Percentiles rank a stretch among this genome's conserved stretches.
These are phyloP conservation scores for Drosophila ezoana DNA, from an alignment of 2,888 invertebrate genomes.

Conservation along the genomic window DNA sequence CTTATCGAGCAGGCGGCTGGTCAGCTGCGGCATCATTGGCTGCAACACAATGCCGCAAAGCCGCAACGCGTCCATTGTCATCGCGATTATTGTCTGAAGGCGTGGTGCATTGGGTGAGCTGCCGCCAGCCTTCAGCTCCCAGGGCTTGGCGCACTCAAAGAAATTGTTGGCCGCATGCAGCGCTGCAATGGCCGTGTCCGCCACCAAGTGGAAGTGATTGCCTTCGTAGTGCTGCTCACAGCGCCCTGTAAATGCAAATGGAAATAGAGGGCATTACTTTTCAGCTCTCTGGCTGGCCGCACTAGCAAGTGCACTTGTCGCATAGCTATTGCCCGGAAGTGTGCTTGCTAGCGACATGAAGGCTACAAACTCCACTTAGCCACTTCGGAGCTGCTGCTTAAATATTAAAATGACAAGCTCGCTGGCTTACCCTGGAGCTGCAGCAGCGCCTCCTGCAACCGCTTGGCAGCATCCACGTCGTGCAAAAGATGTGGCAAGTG, in stretches of 20 bases:
- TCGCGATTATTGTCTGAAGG: slow-evolving; percentile 90
- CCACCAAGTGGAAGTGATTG: slow-evolving; percentile 93
- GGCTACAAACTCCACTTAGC: slow-evolving; percentile 34
- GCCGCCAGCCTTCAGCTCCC: slow-evolving; percentile 89
- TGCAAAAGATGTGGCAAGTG: slow-evolving; percentile 85
- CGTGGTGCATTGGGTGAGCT: slow-evolving; percentile 85
- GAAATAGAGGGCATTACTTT: slow-evolving; percentile 52
- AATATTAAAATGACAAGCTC: slow-evolving; percentile 66
- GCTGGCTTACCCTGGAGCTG: slow-evolving; percentile 86
- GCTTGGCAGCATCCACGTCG: slow-evolving; percentile 85
- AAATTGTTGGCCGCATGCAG: slow-evolving; percentile 93
- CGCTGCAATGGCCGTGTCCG: slow-evolving; percentile 90
- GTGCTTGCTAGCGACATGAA: slow-evolving; percentile 21
- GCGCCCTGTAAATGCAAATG: slow-evolving; percentile 85
- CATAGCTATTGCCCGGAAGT: slow-evolving; percentile 65
- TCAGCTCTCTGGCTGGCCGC: slow-evolving; percentile 54
- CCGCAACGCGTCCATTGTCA: slow-evolving; percentile 94
- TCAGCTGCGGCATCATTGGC: slow-evolving; percentile 93
- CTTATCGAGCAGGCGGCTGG: slow-evolving; percentile 89
- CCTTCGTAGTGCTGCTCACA: slow-evolving; percentile 90
- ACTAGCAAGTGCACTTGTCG: slow-evolving; percentile 65
- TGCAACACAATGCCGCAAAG: slow-evolving; percentile 92
- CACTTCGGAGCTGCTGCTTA: slow-evolving; percentile 54
- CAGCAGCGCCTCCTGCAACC: slow-evolving; percentile 87
- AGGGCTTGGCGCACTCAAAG: slow-evolving; percentile 94